A percentile compares a stretch with the other conserved stretches of the same genome.
Evolutionary conservation across 2,797 vertebrate genomes (phyloP).

Genomic region (Myotis myotis): DNA sequence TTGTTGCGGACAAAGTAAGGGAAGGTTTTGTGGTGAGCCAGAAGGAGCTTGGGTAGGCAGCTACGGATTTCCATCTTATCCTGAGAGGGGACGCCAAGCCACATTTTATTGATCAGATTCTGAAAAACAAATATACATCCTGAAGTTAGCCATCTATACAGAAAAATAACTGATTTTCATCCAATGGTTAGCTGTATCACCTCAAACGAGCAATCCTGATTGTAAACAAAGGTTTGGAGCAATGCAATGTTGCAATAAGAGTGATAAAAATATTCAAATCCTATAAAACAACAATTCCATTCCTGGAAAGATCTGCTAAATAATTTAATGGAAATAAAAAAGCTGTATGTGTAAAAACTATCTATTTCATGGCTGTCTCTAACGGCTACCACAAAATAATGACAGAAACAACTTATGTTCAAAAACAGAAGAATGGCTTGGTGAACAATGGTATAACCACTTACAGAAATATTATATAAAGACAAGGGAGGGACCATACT

Average conservation of each 20-base stretch:
- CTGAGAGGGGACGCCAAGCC: conserved; percentile 96
- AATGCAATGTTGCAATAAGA: conserved; percentile 19
- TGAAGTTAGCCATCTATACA: conserved; percentile 19
- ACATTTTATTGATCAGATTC: conserved; percentile 99
- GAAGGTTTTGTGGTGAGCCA: conserved; percentile 95
- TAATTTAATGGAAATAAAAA: conserved; percentile 15
- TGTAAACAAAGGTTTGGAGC: background rate
- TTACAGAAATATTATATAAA: background rate
- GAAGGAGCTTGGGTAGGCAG: conserved; percentile 96
- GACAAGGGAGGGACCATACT: background rate
- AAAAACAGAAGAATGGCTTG: background rate
- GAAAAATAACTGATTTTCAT: conserved; percentile 31
- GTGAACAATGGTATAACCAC: background rate
- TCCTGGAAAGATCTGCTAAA: background rate
- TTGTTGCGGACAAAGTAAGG: conserved; percentile 99
- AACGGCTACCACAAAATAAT: background rate
- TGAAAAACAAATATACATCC: conserved; percentile 79
- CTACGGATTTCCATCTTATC: conserved; percentile 98
- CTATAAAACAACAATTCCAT: background rate
- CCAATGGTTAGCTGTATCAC: background rate
- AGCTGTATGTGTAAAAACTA: background rate
- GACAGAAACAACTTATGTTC: background rate
- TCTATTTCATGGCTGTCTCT: background rate
- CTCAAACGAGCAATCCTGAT: background rate
- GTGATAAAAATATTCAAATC: conserved; percentile 43